Evolutionary conservation across 2,888 invertebrate genomes (phyloP).

Genomic region (Eupeodes luniger): DNA sequence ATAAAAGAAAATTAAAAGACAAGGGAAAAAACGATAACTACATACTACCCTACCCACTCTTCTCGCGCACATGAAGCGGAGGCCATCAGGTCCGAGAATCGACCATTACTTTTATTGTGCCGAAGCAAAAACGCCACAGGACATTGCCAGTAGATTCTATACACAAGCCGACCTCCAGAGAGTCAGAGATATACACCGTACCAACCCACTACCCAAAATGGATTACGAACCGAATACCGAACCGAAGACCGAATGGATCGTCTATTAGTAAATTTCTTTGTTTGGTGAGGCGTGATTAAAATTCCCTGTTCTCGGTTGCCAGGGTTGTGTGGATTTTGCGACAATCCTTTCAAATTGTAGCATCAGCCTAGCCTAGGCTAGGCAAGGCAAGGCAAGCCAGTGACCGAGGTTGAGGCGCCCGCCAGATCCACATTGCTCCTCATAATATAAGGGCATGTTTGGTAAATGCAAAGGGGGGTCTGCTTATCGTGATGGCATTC

Average conservation of each 20-base stretch:
- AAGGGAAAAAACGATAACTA: slow-evolving; percentile 30
- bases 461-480: slow-evolving; percentile 26
- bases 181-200: not conserved
- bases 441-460: slow-evolving; percentile 68
- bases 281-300: slow-evolving; percentile 75
- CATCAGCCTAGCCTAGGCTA: slow-evolving; percentile 9
- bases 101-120: slow-evolving; percentile 62
- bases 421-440: slow-evolving; percentile 24
- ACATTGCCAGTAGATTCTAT: slow-evolving; percentile 35
- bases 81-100: slow-evolving; percentile 12
- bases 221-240: not conserved
- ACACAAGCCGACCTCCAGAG: slow-evolving; percentile 18
- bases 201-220: too few species aligned
- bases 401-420: too few species aligned
- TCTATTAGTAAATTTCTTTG: slow-evolving; percentile 76
- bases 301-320: slow-evolving; percentile 54
- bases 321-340: slow-evolving; percentile 60
- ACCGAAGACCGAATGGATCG: slow-evolving; percentile 59
- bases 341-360: slow-evolving; percentile 66
- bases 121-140: slow-evolving; percentile 51
- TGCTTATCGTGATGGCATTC: slow-evolving; percentile 63
- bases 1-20: slow-evolving; percentile 16
- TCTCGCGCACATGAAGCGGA: slow-evolving; percentile 35
- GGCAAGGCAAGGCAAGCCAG: too few species aligned
- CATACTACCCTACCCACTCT: not conserved